Conservation (phyloP, 2,113 vertebrate genomes). For the Halichoeres trimaculatus region DNA sequence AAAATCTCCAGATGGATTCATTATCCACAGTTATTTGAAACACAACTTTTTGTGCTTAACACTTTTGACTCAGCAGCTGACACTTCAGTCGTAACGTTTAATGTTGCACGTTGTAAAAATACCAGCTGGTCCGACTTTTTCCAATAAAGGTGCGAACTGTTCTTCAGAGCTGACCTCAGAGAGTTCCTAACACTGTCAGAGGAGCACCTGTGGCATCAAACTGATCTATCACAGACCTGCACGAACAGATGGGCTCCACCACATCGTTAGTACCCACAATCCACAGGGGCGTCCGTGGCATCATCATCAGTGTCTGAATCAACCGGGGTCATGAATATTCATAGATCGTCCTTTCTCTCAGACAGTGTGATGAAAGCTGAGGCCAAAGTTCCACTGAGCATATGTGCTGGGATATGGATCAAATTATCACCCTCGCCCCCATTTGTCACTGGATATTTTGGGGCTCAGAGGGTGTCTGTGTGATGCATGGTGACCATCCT, state of each 20-base stretch:
- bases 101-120: neutral
- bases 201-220: constrained; percentile 13
- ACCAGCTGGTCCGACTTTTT: neutral
- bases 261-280: constrained; percentile 61
- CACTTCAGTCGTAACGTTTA: neutral
- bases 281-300: constrained; percentile 48
- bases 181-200: neutral
- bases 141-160: constrained; percentile 12
- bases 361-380: constrained; percentile 46
- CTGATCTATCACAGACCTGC: constrained; percentile 56
- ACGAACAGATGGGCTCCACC: constrained; percentile 69
- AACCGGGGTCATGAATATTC: constrained; percentile 65
- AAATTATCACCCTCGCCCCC: constrained; percentile 28
- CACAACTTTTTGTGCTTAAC: neutral
- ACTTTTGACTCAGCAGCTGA: neutral
- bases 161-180: constrained; percentile 13
- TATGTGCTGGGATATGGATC: constrained; percentile 54
- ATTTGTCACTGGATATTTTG: constrained; percentile 45
- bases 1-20: too few relatives aligned
- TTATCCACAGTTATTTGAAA: too few relatives aligned
- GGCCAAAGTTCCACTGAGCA: constrained; percentile 57
- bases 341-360: constrained; percentile 27
- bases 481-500: constrained; percentile 1
- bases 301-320: constrained; percentile 43
- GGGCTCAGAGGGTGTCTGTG: neutral